phyloP scores from a whole-genome alignment of 2,888 invertebrate genomes.

The Sycophila texana region DNA sequence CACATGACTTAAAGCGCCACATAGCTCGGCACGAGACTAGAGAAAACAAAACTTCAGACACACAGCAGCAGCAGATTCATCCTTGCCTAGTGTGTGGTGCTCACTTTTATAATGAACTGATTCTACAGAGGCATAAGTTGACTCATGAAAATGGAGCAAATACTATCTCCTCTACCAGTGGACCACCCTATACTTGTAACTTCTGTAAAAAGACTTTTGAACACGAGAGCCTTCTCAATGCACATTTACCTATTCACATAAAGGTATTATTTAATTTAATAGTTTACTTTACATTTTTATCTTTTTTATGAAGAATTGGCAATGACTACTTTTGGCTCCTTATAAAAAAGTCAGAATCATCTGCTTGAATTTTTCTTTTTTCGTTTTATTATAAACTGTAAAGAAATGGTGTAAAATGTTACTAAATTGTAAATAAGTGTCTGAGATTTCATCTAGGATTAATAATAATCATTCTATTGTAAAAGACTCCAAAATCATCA shows the following conservation, averaged over 20 bases:
- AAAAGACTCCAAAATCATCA: no score
- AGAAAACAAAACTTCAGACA: conserved; percentile 66
- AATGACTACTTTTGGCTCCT: no score
- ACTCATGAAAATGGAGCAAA: conserved; percentile 46
- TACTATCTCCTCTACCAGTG: conserved; percentile 40
- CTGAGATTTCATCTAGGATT: no score
- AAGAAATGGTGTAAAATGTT: neutral
- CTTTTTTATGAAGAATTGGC: no score
- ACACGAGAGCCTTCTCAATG: conserved; percentile 68
- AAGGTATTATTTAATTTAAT: conserved; percentile 61
- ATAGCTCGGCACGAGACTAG: conserved; percentile 71
- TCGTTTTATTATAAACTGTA: neutral
- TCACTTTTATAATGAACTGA: conserved; percentile 62
- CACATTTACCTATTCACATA: conserved; percentile 68
- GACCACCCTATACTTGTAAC: conserved; percentile 64
- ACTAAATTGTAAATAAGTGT: no score
- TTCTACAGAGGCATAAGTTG: conserved; percentile 58
- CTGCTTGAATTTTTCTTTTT: conserved; percentile 1
- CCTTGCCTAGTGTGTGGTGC: conserved; percentile 65
- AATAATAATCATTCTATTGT: no score
- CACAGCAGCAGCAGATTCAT: conserved; percentile 56
- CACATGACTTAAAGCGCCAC: conserved; percentile 72
- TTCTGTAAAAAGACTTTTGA: conserved; percentile 71
- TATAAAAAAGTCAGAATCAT: no score
- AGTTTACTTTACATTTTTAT: no score